phyloP scores from a whole-genome alignment of 2,888 invertebrate species.

The Euphydryas editha region DNA sequence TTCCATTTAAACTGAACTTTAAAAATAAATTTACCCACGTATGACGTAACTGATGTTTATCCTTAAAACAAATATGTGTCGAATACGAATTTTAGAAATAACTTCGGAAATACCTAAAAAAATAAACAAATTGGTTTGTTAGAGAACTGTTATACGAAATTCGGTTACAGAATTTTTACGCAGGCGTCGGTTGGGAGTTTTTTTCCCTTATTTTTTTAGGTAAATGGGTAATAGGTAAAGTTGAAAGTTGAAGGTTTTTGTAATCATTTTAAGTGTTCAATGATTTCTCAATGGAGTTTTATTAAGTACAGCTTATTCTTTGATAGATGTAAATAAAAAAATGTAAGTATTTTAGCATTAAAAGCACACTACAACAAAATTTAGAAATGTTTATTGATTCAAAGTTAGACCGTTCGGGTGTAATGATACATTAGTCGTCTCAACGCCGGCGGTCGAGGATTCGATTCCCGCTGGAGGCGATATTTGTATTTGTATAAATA shows the following conservation, averaged over 20 bases:
- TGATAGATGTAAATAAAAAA: too few species aligned
- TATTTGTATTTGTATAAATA: too few species aligned
- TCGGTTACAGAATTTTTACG: slow-evolving; percentile 10
- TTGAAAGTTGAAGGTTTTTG: not conserved
- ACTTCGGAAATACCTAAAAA: not conserved
- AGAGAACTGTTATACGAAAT: slow-evolving; percentile 5
- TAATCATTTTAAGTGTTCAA: not conserved
- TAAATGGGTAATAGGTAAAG: slow-evolving; percentile 6
- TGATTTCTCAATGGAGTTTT: not conserved
- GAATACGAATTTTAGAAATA: not conserved
- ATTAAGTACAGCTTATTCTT: not conserved
- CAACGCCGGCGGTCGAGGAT: too few species aligned
- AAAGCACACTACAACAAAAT: too few species aligned
- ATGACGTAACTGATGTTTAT: not conserved
- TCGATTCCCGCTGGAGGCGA: too few species aligned
- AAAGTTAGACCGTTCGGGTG: too few species aligned
- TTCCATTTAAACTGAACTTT: not conserved
- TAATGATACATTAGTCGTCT: too few species aligned
- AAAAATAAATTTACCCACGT: not conserved
- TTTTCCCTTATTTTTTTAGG: not conserved
- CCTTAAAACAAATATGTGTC: not conserved
- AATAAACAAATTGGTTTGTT: not conserved
- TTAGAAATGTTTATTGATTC: too few species aligned
- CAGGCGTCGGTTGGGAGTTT: not conserved
- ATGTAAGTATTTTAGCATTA: too few species aligned